A percentile compares a stretch with the other conserved stretches of the same genome.
Evolutionary conservation across 2,888 invertebrate species (phyloP).

Genomic region (Dexiosoma caninum): DNA sequence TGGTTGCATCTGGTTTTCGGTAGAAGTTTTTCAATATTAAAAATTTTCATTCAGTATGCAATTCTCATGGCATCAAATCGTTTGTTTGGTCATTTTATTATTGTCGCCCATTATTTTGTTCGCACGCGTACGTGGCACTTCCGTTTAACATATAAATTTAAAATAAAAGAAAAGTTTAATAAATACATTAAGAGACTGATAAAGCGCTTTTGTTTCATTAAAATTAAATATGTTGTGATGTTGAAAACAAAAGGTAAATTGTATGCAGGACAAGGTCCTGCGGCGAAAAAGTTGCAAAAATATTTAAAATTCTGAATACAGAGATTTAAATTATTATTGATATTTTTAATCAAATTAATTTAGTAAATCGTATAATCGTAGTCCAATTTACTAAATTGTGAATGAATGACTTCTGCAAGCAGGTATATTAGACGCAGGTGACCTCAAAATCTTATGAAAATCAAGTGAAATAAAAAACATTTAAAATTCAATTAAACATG

Average conservation of each 20-base stretch:
- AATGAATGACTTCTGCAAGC: no score
- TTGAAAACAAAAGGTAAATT: constrained; percentile 58
- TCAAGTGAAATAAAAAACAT: no score
- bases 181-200: constrained; percentile 15
- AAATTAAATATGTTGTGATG: constrained; percentile 50
- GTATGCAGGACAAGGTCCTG: no score
- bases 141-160: constrained; percentile 36
- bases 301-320: no score
- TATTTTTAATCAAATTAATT: no score
- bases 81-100: constrained; percentile 49
- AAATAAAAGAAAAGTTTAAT: constrained; percentile 3
- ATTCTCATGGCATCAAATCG: constrained; percentile 62
- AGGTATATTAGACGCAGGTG: no score
- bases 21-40: constrained; percentile 49
- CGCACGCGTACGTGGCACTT: constrained; percentile 57
- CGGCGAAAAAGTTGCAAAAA: no score
- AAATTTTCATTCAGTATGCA: constrained; percentile 58
- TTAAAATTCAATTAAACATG: no score
- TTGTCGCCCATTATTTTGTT: constrained; percentile 40
- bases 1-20: constrained; percentile 61
- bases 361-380: no score
- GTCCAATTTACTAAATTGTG: no score
- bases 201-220: constrained; percentile 1
- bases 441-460: no score
- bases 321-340: no score